Evolutionary conservation across 2,888 invertebrate genomes (phyloP).

Genomic region (Pterostichus madidus): DNA sequence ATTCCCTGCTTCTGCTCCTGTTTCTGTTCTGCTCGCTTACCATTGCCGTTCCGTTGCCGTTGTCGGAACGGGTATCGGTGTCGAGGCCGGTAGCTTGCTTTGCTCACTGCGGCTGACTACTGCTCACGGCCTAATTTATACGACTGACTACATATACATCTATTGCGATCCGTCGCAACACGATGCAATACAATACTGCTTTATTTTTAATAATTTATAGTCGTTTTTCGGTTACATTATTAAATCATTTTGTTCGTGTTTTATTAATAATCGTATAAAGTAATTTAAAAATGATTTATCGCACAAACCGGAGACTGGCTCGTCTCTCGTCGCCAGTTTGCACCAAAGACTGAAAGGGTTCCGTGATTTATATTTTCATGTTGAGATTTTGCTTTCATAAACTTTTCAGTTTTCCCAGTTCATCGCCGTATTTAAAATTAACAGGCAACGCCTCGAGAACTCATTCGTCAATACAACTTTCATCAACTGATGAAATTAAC

Average conservation of each 20-base stretch:
- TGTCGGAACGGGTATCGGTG: too few relatives aligned
- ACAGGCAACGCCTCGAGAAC: conserved; percentile 55
- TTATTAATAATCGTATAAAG: conserved; percentile 57
- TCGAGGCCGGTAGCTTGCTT: background rate
- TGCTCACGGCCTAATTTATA: conserved; percentile 50
- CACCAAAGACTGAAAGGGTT: conserved; percentile 50
- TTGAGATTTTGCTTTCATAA: conserved; percentile 61
- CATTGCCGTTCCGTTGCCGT: background rate
- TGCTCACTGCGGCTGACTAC: conserved; percentile 1
- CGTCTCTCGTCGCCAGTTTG: conserved; percentile 1
- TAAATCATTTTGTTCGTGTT: conserved; percentile 53
- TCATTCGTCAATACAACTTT: conserved; percentile 64
- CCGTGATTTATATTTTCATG: conserved; percentile 59
- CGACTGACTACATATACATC: conserved; percentile 42
- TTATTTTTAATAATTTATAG: conserved; percentile 53
- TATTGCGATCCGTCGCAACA: conserved; percentile 18
- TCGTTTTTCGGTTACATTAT: conserved; percentile 58
- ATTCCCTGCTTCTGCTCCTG: conserved; percentile 13
- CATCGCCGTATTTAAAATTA: conserved; percentile 62
- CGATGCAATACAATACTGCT: background rate
- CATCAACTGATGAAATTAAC: conserved; percentile 64
- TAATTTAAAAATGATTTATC: conserved; percentile 61
- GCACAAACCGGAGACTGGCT: background rate
- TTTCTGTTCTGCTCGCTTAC: background rate
- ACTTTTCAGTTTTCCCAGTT: conserved; percentile 44